Evolutionary conservation across 2,797 vertebrate species (phyloP), one percentile per base, ranked within the genome.

Genomic region (Coreius guichenoti): DNA sequence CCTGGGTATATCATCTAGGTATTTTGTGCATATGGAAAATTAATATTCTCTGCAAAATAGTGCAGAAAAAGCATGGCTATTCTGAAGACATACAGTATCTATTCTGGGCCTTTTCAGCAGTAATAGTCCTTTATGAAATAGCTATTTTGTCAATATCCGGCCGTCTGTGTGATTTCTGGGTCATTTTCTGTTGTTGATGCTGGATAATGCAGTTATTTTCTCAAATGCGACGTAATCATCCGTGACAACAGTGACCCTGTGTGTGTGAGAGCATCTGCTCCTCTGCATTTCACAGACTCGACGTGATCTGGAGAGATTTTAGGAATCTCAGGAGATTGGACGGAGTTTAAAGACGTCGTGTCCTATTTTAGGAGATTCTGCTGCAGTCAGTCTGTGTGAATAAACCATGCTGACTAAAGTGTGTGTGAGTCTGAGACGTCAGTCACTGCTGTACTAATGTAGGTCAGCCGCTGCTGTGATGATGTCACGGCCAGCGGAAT

Each of bases 391-490:
- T 21, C 51, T 65, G 61, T 19, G 54, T 51, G 26, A 78, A 19
- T 36, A 14, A 67, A 77, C 29, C 19, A 33, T 72, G 19, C 47
- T 90, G 83, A 72, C 54, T 73, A 76, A 63, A 17, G 51, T 23
- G 47, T 54, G 73, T 33, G 47, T 2, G 72, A 6, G 17, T 23
- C 84, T 93, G 56, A 58, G 93, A 93, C 91, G 89, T 94, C 93
- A 4, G 85, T 69, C 33, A 45, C 88, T 90, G 73, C 81, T 61
- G 65, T 83, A 84, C 65, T 74, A 92, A 95, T 94, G 90, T 95
- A 94, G 95, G 94, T 94, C 94, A 94, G 88, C 86, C 87, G 83
- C 1, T 23, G 86, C 86, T 90, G 89, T 95, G 93, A 95, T 95
- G 94, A 95, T 89, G 92, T 94, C 93, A 94, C 85, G 85, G 67